These are phyloP conservation scores for Takifugu flavidus DNA, from an alignment of 2,113 vertebrate genomes.

Conservation along the genomic window DNA sequence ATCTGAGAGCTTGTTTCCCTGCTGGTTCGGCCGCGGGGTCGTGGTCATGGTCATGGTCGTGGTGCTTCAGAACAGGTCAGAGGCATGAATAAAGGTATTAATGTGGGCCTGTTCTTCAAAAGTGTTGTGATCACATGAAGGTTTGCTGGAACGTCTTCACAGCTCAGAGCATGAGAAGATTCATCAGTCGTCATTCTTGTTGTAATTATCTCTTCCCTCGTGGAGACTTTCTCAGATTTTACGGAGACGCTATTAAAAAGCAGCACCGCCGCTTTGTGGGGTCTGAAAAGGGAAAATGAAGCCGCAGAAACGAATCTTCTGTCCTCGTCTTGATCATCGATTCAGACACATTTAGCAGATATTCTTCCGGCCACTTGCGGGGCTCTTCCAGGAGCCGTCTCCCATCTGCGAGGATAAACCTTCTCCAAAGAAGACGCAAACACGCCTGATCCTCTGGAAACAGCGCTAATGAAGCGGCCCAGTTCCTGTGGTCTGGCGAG, in stretches of 20 bases:
- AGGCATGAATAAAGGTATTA: no score
- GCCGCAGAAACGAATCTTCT: neutral
- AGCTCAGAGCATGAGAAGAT: constrained; percentile 23
- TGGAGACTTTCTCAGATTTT: constrained; percentile 26
- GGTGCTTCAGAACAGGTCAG: no score
- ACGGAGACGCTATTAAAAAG: neutral
- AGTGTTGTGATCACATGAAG: no score
- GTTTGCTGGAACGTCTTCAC: no score
- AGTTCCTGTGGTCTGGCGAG: constrained; percentile 39
- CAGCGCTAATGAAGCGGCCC: constrained; percentile 40
- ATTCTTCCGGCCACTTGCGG: constrained; percentile 7
- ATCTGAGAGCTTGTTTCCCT: no score
- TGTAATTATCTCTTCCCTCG: constrained; percentile 42
- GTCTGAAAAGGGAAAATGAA: neutral
- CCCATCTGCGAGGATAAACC: constrained; percentile 50
- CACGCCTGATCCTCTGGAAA: constrained; percentile 46
- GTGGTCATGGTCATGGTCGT: no score
- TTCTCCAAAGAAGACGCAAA: constrained; percentile 37
- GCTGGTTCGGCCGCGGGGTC: no score
- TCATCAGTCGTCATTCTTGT: constrained; percentile 57
- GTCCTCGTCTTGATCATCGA: neutral
- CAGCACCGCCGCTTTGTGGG: no score
- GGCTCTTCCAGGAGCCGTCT: constrained; percentile 20
- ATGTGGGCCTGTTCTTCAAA: no score
- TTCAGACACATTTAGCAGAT: neutral